phyloP scores from a whole-genome alignment of 2,888 invertebrate genomes.

The Panzeria rudis region DNA sequence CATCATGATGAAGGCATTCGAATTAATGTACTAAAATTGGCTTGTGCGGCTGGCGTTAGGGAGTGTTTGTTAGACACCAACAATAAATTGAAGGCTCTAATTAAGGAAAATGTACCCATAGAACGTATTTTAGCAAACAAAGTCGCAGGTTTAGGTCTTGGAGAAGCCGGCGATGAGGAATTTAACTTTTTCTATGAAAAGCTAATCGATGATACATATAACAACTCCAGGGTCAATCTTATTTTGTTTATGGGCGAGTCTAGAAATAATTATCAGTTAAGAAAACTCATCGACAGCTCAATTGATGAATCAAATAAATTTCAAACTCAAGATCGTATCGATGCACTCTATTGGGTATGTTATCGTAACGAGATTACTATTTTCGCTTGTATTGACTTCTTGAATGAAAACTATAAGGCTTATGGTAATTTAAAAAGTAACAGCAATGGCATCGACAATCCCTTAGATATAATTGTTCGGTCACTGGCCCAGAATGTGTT shows the following conservation, averaged over 20 bases:
- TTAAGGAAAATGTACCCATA: slow-evolving; percentile 74
- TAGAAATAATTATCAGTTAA: slow-evolving; percentile 84
- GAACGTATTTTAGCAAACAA: slow-evolving; percentile 80
- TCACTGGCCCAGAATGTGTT: slow-evolving; percentile 78
- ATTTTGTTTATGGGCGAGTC: slow-evolving; percentile 89
- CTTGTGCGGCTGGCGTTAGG: slow-evolving; percentile 78
- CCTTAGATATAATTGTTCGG: slow-evolving; percentile 77
- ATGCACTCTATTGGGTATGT: not conserved
- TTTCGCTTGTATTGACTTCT: slow-evolving; percentile 84
- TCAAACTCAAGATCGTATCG: slow-evolving; percentile 78
- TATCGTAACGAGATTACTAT: not conserved
- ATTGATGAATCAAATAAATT: slow-evolving; percentile 75
- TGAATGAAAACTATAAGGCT: slow-evolving; percentile 82
- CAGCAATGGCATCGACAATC: slow-evolving; percentile 77
- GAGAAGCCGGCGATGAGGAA: slow-evolving; percentile 83
- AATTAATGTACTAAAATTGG: slow-evolving; percentile 80
- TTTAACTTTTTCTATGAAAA: slow-evolving; percentile 87
- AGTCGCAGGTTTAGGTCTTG: slow-evolving; percentile 77
- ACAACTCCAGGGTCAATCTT: slow-evolving; percentile 86
- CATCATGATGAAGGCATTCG: slow-evolving; percentile 79
- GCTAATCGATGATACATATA: slow-evolving; percentile 85
- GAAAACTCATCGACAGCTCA: slow-evolving; percentile 84
- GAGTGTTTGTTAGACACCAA: slow-evolving; percentile 79
- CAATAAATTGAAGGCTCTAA: slow-evolving; percentile 76
- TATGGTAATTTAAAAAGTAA: slow-evolving; percentile 75